Evolutionary conservation across 2,797 vertebrate genomes (phyloP), one percentile per base, ranked within the genome.

Genomic region (Diglossa cyanea): DNA sequence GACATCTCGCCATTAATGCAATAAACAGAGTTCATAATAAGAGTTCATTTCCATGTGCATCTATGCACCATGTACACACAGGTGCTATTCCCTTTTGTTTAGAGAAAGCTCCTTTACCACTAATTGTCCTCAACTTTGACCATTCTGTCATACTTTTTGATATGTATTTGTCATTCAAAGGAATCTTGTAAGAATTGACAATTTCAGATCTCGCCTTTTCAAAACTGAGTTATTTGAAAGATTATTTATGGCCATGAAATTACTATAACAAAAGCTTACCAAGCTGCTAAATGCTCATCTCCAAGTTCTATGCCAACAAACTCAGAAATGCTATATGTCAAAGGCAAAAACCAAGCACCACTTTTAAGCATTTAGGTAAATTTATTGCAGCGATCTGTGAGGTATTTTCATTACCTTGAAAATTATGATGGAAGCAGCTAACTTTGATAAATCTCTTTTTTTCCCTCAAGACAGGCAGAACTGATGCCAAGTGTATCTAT

Each of bases 351-450:
- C 7, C 68, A 75, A 65, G 14, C 33, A 72, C 17, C 61, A 33
- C 1, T 10, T 77, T n/a, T 17, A 62, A 83, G 2, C 5, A 17
- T 48, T 77, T 66, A 61, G 6, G 18, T 53, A 82, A 70, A 71
- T 67, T 88, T 90, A 68, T 61, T 80, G 74, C 84, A 71, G 21
- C 67, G 42, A 70, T 35, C 30, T 60, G 9, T 37, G 26, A 83
- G n/a, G 53, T 74, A 45, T 50, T 90, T 53, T 37, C 19, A 53
- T 67, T 83, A 74, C 15, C 33, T 55, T 77, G 25, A 91, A 88
- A 90, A 88, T 23, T 0, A n/a, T 26, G 7, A 23, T 15, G 13
- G 44, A 73, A 73, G 3, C 11, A 55, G 33, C 5, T 35, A 67
- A 73, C 21, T 60, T 72, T 57, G 9, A 44, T 17, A 8, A 1